phyloP scores from a whole-genome alignment of 1,140 invertebrate genomes.

The Aphis gossypii region DNA sequence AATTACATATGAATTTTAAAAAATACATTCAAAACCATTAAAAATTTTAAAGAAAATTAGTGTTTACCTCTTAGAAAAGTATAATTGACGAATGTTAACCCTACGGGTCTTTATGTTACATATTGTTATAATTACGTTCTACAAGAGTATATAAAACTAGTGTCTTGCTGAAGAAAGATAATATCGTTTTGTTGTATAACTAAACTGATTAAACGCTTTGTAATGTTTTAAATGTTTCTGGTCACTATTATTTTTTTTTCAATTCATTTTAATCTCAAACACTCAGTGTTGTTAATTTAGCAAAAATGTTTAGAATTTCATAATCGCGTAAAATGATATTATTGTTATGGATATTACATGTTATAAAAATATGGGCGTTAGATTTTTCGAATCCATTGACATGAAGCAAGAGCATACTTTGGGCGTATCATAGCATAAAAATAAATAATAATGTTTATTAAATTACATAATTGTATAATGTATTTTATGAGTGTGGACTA shows the following conservation, averaged over 20 bases:
- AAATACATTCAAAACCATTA: not conserved
- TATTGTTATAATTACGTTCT: not conserved
- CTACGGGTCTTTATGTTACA: not conserved
- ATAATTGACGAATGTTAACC: not conserved
- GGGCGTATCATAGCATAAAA: not conserved
- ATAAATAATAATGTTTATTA: not conserved
- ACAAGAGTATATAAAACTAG: not conserved
- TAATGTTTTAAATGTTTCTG: not conserved
- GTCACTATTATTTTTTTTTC: not conserved
- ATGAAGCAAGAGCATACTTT: not conserved
- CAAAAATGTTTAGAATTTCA: not conserved
- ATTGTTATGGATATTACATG: not conserved
- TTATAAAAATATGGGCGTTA: not conserved
- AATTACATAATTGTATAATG: too few relatives aligned
- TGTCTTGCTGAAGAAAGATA: not conserved
- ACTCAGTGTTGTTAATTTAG: not conserved
- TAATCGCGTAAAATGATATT: not conserved
- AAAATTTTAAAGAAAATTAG: not conserved
- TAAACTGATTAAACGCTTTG: not conserved
- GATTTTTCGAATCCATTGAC: not conserved
- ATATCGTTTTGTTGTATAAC: not conserved
- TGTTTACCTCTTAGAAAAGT: not conserved
- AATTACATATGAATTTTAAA: not conserved
- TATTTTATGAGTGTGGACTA: too few relatives aligned
- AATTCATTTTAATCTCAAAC: not conserved